Percentiles rank a stretch among this genome's conserved stretches.
Conservation (phyloP, 1,140 invertebrate species). For the Eriosoma lanigerum region DNA sequence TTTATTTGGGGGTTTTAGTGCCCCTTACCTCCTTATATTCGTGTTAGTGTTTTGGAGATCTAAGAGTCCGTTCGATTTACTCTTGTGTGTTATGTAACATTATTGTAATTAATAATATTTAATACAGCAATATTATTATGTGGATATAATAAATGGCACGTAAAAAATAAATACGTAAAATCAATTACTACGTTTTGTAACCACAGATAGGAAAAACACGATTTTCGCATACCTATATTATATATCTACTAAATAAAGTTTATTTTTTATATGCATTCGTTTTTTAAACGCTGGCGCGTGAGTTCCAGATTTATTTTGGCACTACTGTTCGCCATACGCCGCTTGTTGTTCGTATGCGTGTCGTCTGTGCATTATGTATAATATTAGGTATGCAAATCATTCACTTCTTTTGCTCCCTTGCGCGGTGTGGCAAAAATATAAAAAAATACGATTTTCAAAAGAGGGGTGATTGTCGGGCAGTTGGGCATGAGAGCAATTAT, state of each 20-base stretch:
- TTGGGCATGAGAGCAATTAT: conserved; percentile 13
- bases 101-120: too few relatives aligned
- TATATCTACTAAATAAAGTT: too few relatives aligned
- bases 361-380: neutral
- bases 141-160: neutral
- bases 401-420: conserved; percentile 29
- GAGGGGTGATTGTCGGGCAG: conserved; percentile 21
- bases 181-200: neutral
- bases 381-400: conserved; percentile 21
- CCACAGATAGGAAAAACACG: conserved; percentile 7
- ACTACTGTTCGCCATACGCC: conserved; percentile 9
- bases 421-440: neutral
- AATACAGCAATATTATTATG: too few relatives aligned
- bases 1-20: too few relatives aligned
- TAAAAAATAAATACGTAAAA: neutral
- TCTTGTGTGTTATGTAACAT: neutral
- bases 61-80: neutral
- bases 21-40: too few relatives aligned
- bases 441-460: conserved; percentile 37
- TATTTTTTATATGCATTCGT: neutral
- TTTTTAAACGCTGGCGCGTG: neutral
- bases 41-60: neutral
- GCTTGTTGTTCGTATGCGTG: neutral
- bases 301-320: conserved; percentile 27
- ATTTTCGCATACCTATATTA: neutral